Conservation (phyloP, 1,140 invertebrate genomes). For the Calosoma granatense region DNA sequence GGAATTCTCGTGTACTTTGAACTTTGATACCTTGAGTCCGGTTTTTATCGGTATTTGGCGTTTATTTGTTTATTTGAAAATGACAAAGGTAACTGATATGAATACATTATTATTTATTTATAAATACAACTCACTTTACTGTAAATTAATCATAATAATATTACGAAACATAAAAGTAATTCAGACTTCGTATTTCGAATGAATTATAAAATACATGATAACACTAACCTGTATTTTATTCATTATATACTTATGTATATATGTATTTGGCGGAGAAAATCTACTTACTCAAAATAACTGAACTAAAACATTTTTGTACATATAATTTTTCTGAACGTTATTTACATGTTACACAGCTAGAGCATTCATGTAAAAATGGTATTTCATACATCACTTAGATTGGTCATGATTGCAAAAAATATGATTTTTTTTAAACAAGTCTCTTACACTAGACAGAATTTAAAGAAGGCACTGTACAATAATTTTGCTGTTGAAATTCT, state of each 20-base stretch:
- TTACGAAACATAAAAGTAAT: not conserved
- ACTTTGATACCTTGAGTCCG: too few relatives aligned
- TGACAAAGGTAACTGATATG: too few relatives aligned
- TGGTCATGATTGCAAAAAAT: constrained; percentile 6
- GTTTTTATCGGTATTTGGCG: too few relatives aligned
- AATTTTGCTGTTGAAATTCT: constrained; percentile 6
- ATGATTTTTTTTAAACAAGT: not conserved
- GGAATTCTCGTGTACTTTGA: too few relatives aligned
- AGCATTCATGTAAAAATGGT: constrained; percentile 7
- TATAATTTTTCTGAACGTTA: not conserved
- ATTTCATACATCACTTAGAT: not conserved
- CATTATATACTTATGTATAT: not conserved
- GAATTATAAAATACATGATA: constrained; percentile 6
- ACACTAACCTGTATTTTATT: not conserved
- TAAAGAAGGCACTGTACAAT: constrained; percentile 8
- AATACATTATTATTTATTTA: constrained; percentile 2
- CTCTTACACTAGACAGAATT: constrained; percentile 3
- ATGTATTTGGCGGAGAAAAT: not conserved
- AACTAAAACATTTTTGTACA: constrained; percentile 5
- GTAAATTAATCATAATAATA: constrained; percentile 5
- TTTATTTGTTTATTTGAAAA: too few relatives aligned
- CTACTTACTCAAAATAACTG: not conserved
- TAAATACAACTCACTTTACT: constrained; percentile 6
- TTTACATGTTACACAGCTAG: not conserved
- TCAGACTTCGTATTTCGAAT: constrained; percentile 1